Conservation (phyloP, 53 echinoderm and acorn worm species). For the Henricia sp. region DNA sequence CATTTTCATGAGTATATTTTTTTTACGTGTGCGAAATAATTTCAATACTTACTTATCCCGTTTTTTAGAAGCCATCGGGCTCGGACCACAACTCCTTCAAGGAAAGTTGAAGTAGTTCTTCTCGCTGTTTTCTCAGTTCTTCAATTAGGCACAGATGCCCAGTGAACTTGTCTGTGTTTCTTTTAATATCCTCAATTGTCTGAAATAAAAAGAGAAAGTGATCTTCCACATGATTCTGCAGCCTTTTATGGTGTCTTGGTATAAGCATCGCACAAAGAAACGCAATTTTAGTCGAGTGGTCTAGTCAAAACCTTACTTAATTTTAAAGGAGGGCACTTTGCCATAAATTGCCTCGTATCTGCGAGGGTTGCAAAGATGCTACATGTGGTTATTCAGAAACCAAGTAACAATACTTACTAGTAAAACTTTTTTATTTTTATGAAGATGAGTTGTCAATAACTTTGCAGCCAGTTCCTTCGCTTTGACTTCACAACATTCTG, state of each 20-base stretch:
- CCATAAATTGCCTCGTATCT: neutral
- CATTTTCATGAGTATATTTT: no score
- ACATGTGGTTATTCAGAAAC: neutral
- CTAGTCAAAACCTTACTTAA: neutral
- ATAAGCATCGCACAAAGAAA: neutral
- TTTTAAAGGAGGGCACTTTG: neutral
- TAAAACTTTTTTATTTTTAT: neutral
- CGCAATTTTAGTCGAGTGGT: neutral
- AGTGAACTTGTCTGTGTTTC: neutral
- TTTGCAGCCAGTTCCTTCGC: neutral
- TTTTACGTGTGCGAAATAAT: no score
- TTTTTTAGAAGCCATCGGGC: no score
- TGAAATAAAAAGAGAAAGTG: neutral
- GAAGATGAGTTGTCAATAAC: constrained; percentile 7
- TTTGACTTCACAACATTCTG: constrained; percentile 8
- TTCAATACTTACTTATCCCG: no score
- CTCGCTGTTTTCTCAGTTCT: neutral
- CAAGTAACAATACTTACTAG: constrained; percentile 9
- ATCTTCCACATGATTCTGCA: neutral
- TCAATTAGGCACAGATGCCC: neutral
- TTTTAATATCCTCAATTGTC: neutral
- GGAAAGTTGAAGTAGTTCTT: constrained; percentile 4
- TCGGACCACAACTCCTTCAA: no score
- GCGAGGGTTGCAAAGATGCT: neutral
- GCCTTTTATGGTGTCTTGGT: neutral